Evolutionary conservation across 1,140 invertebrate species (phyloP), one percentile per base, ranked within the genome.

Genomic region (Idris sp.): DNA sequence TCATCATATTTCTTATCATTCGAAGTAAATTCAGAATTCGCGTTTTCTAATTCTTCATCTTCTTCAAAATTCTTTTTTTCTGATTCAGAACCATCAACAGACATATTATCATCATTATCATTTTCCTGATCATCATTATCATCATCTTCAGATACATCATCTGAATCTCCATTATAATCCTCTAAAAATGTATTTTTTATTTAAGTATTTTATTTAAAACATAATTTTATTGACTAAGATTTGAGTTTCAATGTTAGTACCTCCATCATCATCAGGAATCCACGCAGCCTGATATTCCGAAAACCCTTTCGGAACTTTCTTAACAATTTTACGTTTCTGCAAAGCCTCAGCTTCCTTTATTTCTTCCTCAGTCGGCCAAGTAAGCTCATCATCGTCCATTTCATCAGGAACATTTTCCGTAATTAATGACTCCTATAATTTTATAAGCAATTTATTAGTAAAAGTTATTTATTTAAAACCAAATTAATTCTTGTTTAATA

Each of bases 251-350:
- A 22, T 4, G 6, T 22, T 22, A 22, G 19, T 72, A 89, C 88
- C 89, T 53, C 87, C 90, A 80, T 92, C 91, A 49, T 90, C 89
- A 75, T 95, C 93, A 2, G 93, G 89, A 83, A 99, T 97, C 97
- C 97, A 99, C 22, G 96, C 93, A 14, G 97, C 96, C 88, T 99
- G 98, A 86, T 99, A 99, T 49, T 95, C 95, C 8, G 97, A 98
- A 80, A 95, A 96, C 30, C 97, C 97, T 87, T 97, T 96, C 0
- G 96, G 97, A 15, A 98, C 93, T 79, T 91, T 92, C 82, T 96
- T 96, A 0, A 93, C 87, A 49, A 91, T 89, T 84, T 92, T 92
- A 74, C 89, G 90, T 62, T 91, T 92, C 75, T 81, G 69, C 65
- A 92, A 88, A 65, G 89, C 84, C 81, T 92, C 90, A 1, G 94